These are phyloP conservation scores for Lacanobia oleracea DNA, from an alignment of 2,888 invertebrate genomes.

Conservation along the genomic window DNA sequence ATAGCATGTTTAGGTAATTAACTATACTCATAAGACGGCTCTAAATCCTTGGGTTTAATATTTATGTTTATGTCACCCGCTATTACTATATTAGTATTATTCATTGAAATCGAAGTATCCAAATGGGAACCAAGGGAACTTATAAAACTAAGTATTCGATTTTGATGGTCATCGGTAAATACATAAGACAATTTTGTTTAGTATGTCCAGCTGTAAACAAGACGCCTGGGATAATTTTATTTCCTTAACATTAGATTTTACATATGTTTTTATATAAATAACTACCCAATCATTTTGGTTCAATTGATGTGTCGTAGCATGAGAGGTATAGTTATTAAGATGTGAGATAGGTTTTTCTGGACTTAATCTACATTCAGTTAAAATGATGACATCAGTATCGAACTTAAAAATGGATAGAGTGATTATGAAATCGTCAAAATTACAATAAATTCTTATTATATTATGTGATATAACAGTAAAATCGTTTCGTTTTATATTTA, in stretches of 20 bases:
- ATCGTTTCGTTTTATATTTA: neutral
- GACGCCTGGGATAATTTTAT: neutral
- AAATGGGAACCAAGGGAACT: neutral
- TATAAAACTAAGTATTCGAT: neutral
- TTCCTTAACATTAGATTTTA: neutral
- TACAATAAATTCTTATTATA: neutral
- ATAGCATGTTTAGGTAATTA: conserved; percentile 27
- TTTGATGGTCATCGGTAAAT: neutral
- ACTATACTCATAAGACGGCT: conserved; percentile 10
- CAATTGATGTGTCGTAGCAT: neutral
- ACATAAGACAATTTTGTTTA: neutral
- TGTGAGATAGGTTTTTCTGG: neutral
- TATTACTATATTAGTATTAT: neutral
- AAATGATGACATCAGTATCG: neutral
- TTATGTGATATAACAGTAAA: neutral
- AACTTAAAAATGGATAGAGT: neutral
- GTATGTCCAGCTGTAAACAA: neutral
- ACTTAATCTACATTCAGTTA: neutral
- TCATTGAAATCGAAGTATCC: neutral
- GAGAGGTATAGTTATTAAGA: neutral
- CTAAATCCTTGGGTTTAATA: neutral
- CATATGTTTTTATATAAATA: neutral
- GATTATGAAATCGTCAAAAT: neutral
- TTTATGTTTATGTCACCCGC: conserved; percentile 3
- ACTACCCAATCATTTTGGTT: neutral